Evolutionary conservation across 2,113 vertebrate species (phyloP), one percentile per base, ranked within the genome.

Genomic region (Cryptoleucopteryx plumbea): DNA sequence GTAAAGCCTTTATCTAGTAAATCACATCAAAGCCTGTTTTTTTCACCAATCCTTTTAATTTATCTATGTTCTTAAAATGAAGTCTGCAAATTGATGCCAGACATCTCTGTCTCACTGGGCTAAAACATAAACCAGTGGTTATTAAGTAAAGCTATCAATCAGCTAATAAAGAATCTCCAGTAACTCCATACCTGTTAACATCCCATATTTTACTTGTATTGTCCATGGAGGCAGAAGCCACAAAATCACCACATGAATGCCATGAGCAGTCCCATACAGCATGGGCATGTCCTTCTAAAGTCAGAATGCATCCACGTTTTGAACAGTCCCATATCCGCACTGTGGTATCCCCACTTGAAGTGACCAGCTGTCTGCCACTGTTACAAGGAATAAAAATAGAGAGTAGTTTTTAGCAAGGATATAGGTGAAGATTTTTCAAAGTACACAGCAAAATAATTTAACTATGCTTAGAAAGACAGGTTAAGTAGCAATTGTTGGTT

Each of bases 181-280:
- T 13, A 52, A 52, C 16, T 67, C 92, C 93, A 27, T 97, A 98
- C 98, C 97, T 98, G 56, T 98, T 98, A 13, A 99, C 78, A 91
- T 99, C 98, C 98, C 98, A 98, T 91, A 99, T 97, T 94, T 98
- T 98, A 72, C 97, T 92, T 20, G 98, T 99, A 70, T 88, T 96
- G 59, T 99, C 98, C 58, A 97, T 47, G 8, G 98, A 99, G 65
- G 99, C 99, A 50, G 99, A 99, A 29, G 98, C 99, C 92, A 99
- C 95, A 18, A 99, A 98, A 93, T 98, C 94, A 2, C 98, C 98
- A 3, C 98, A 97, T 2, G 98, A 97, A 85, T 98, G 98, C 98
- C 99, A 99, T 0, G 96, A 98, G 92, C 99, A 99, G 85, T 94
- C 98, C 97, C 97, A 98, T 4, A 98, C 97, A 10, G 98, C 94